A percentile compares a stretch with the other conserved stretches of the same genome.
phyloP scores from a whole-genome alignment of 2,888 invertebrate species.

The Dione juno region DNA sequence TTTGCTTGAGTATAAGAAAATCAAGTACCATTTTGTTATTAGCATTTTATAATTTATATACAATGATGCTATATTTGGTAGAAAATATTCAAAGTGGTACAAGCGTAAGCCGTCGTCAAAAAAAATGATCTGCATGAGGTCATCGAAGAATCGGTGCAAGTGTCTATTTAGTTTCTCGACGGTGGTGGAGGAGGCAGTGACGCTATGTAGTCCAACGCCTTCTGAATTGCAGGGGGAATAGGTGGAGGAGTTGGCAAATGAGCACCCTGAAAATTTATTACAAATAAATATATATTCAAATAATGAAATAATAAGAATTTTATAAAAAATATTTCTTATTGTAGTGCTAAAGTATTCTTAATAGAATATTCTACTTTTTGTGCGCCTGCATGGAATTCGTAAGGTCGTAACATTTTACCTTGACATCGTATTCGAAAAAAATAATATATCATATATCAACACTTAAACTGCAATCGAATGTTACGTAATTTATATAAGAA shows the following conservation, averaged over 20 bases:
- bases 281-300: neutral
- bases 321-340: too few relatives aligned
- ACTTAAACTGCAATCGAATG: conserved; percentile 3
- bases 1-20: conserved; percentile 61
- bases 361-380: neutral
- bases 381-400: conserved; percentile 1
- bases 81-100: conserved; percentile 61
- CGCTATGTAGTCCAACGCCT: conserved; percentile 88
- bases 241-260: conserved; percentile 91
- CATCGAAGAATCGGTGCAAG: conserved; percentile 22
- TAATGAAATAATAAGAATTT: too few relatives aligned
- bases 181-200: conserved; percentile 84
- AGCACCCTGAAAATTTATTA: conserved; percentile 78
- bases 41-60: conserved; percentile 47
- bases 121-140: conserved; percentile 39
- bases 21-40: conserved; percentile 59
- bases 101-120: conserved; percentile 52
- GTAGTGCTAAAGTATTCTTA: too few relatives aligned
- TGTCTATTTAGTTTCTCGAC: conserved; percentile 56
- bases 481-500: neutral
- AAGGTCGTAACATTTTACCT: conserved; percentile 22
- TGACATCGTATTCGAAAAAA: conserved; percentile 19
- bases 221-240: conserved; percentile 89
- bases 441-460: neutral
- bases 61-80: conserved; percentile 34